Percentiles rank a stretch among this genome's conserved stretches.
These are phyloP conservation scores for Plecturocebus donacophilus DNA, from an alignment of 2,113 vertebrate species.

Conservation along the genomic window DNA sequence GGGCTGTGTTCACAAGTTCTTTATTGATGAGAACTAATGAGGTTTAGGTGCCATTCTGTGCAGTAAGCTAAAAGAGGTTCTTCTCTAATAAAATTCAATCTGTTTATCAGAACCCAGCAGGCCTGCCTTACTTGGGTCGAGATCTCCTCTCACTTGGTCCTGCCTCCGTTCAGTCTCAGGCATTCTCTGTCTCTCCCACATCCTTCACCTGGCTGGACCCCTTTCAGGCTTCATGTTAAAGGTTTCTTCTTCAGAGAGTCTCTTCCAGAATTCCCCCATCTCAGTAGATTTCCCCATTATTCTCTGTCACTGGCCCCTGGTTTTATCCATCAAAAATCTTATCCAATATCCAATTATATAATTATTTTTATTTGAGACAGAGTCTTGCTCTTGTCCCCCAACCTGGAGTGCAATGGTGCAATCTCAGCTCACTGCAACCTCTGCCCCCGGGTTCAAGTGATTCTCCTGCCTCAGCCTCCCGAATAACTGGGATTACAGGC, in stretches of 20 bases:
- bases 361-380: not conserved
- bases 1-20: not conserved
- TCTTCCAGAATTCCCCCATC: not conserved
- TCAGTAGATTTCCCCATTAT: not conserved
- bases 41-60: not conserved
- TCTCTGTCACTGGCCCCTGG: not conserved
- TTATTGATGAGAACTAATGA: not conserved
- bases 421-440: no score
- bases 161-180: not conserved
- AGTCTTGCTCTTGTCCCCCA: no score
- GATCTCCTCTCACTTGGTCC: not conserved
- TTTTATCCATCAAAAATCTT: not conserved
- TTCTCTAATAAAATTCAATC: not conserved
- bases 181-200: not conserved
- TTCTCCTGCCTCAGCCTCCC: no score
- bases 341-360: not conserved
- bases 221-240: not conserved
- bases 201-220: not conserved
- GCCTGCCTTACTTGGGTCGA: not conserved
- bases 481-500: no score
- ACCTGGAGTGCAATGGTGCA: no score
- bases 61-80: not conserved
- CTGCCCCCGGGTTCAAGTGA: no score
- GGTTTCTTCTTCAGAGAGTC: not conserved
- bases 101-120: not conserved